Conservation (phyloP, 2,888 invertebrate species). For the Drosophila mulleri region DNA sequence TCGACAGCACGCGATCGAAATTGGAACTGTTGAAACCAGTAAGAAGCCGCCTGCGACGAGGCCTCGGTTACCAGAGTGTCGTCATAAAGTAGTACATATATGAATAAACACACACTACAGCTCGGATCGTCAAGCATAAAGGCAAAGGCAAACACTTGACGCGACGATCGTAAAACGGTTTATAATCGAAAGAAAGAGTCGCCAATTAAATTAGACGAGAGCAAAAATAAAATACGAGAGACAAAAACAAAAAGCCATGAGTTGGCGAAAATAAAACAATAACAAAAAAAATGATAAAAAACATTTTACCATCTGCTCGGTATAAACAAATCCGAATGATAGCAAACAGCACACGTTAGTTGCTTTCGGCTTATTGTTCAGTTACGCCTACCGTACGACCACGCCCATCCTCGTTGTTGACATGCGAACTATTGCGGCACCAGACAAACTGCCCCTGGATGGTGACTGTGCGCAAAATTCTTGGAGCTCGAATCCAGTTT, state of each 20-base stretch:
- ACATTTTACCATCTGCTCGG: neutral
- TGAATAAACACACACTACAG: neutral
- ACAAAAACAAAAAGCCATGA: neutral
- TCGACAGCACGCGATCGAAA: slow-evolving; percentile 48
- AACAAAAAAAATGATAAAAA: slow-evolving; percentile 1
- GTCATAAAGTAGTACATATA: slow-evolving; percentile 6
- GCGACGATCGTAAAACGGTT: slow-evolving; percentile 42
- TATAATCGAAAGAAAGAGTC: slow-evolving; percentile 41
- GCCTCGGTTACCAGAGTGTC: slow-evolving; percentile 37
- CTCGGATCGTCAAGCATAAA: slow-evolving; percentile 9
- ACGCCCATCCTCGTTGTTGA: neutral
- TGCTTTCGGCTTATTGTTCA: slow-evolving; percentile 4
- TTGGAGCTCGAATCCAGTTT: slow-evolving; percentile 36
- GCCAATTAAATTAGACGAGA: slow-evolving; percentile 35
- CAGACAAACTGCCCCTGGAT: slow-evolving; percentile 1
- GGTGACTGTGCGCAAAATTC: slow-evolving; percentile 31
- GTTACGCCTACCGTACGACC: neutral
- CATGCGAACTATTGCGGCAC: slow-evolving; percentile 11
- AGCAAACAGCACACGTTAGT: slow-evolving; percentile 1
- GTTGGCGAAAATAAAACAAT: neutral
- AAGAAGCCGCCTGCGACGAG: slow-evolving; percentile 24
- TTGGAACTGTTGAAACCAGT: slow-evolving; percentile 35
- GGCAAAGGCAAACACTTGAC: slow-evolving; percentile 18
- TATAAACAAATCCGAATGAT: slow-evolving; percentile 6
- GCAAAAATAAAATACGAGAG: neutral